Evolutionary conservation across 2,113 vertebrate genomes (phyloP), one percentile per base, ranked within the genome.

Genomic region (Tretioscincus oriximinensis): DNA sequence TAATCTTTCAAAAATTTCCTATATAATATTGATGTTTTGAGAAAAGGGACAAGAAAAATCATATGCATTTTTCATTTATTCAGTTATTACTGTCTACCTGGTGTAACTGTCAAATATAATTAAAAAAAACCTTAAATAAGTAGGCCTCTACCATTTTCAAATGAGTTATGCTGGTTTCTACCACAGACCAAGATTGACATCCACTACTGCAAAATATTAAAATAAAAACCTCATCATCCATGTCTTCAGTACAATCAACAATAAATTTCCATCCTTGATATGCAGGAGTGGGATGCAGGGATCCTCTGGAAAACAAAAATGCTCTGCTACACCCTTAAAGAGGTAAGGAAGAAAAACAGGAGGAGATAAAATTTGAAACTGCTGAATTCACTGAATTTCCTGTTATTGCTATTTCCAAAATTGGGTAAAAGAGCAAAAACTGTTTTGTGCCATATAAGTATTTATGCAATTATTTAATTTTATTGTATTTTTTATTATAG

Each of bases 281-380:
- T 81, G 66, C 8, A n/a, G 11, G 78, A 66, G 54, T 21, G 73
- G 67, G 89, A 5, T 1, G 18, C 16, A 83, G 80, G 58, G 20
- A 2, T 86, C 77, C 81, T 84, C 63, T 81, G 73, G 87, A 88
- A 90, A 83, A 64, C 54, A 77, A 81, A 79, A 84, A 80, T 73
- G 60, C 67, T 92, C 74, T 82, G 66, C 76, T 81, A 61, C 29
- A 66, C 77, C 29, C 73, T 64, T 85, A 87, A 60, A 0, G 81
- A 81, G 84, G 81, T 81, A 84, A 85, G 31, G 18, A 85, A 90
- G 85, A 87, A 87, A 91, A 92, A 86, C 63, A 82, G 77, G 54
- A 80, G 49, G 74, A 49, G 31, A 58, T n/a, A n/a, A 73, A 71
- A 76, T 0, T 29, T 90, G 85, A 88, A 89, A 85, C 77, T 84